Base-by-base conservation (phyloP, 2,888 invertebrate species). In the Chelonus formosanus region DNA sequence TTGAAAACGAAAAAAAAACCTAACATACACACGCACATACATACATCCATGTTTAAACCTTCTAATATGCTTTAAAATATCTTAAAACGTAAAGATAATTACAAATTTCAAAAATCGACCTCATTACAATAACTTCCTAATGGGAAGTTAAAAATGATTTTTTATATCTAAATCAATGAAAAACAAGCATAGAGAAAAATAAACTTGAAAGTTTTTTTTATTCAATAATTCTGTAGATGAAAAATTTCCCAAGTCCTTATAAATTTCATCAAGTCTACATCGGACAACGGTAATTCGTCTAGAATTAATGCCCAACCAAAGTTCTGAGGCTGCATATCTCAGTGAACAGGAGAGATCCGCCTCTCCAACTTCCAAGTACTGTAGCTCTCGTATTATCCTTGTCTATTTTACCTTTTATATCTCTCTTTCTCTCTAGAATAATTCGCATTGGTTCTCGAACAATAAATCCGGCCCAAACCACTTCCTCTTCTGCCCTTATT, bases 281-380 rank as follows among this genome's bases (percentile, higher is more conserved):
- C 60, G 60, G 52, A 43, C 61, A 61, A 61, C 53, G 61, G 67
- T 70, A 70, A 72, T 72, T 72, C 70, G 69, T 70, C 67, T 57
- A 70, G 69, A 72, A 70, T 72, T 69, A 70, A 72, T 72, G 69
- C 69, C 67, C 66, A 59, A 66, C 64, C 61, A 40, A 68, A 68
- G 62, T 68, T 67, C 56, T 52, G 63, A 63, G 59, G 55, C 57
- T 48, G 64, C 62, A 47, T 58, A 50, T 58, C 57, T 57, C 60
- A 44, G 43, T 36, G 55, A 57, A 55, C 36, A n/a, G 47, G 44
- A 6, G 36, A 48, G 63, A 50, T 64, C 58, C 63, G 50, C 63
- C 54, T 47, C 59, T 64, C 54, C 52, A 31, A 54, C 59, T 64
- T 57, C 43, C 47, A 60, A 36, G 32, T 59, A 47, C 47, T 44